Evolutionary conservation across 2,888 invertebrate species (phyloP).

Genomic region (Tetranychus truncatus): DNA sequence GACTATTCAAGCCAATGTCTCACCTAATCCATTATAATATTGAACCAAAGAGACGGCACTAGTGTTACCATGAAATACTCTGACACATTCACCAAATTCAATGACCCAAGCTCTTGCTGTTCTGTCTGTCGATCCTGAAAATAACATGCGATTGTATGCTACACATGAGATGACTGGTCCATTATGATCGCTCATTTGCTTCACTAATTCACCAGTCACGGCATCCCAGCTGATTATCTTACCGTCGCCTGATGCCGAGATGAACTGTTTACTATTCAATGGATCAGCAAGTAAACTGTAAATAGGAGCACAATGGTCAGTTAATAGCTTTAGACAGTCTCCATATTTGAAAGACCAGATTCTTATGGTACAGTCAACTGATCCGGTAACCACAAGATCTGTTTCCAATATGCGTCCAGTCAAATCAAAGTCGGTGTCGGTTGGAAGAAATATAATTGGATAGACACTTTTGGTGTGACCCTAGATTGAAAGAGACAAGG

Average conservation of each 20-base stretch:
- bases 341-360: constrained; percentile 38
- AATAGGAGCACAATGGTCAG: constrained; percentile 36
- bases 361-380: constrained; percentile 35
- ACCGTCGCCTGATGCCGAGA: constrained; percentile 37
- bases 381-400: constrained; percentile 36
- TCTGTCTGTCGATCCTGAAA: constrained; percentile 37
- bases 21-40: constrained; percentile 36
- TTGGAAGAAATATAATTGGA: constrained; percentile 37
- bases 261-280: constrained; percentile 32
- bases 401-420: constrained; percentile 27
- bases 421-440: constrained; percentile 27
- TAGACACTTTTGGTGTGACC: constrained; percentile 38
- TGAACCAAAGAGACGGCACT: constrained; percentile 36
- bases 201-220: constrained; percentile 33
- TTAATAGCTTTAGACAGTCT: constrained; percentile 30
- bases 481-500: constrained; percentile 22
- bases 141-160: constrained; percentile 37
- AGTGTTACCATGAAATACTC: constrained; percentile 36
- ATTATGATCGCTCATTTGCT: constrained; percentile 34
- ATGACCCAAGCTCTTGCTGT: constrained; percentile 38
- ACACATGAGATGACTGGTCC: constrained; percentile 35
- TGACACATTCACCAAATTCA: constrained; percentile 38
- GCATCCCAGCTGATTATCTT: constrained; percentile 36
- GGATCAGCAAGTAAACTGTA: constrained; percentile 36
- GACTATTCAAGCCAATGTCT: constrained; percentile 22